A percentile compares a stretch with the other conserved stretches of the same genome.
phyloP scores from a whole-genome alignment of 2,797 vertebrate species.

The Anableps anableps region DNA sequence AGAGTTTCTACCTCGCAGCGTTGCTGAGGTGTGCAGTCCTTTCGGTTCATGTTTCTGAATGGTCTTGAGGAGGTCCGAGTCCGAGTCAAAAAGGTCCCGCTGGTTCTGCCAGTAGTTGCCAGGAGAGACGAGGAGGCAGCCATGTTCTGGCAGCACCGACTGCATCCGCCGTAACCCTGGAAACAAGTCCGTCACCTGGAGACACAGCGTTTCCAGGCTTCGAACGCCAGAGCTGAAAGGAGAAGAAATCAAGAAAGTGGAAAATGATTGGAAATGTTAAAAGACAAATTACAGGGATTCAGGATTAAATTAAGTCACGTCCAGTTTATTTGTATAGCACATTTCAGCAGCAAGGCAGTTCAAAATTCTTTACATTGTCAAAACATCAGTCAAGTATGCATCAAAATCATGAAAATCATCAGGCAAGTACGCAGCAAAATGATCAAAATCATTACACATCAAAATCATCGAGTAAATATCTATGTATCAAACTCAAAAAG shows the following conservation, averaged over 20 bases:
- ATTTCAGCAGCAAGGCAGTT: too few species aligned
- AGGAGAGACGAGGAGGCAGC: slow-evolving; percentile 93
- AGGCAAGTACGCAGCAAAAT: too few species aligned
- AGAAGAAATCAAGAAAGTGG: not conserved
- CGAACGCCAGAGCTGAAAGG: slow-evolving; percentile 76
- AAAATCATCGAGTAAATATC: too few species aligned
- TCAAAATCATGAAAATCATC: too few species aligned
- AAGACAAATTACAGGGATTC: not conserved
- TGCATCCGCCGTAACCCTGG: slow-evolving; percentile 90
- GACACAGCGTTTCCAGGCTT: slow-evolving; percentile 92
- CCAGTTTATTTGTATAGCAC: too few species aligned
- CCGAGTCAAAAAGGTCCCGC: slow-evolving; percentile 88
- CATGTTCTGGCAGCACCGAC: slow-evolving; percentile 91
- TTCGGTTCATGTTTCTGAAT: slow-evolving; percentile 98
- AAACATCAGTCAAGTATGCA: too few species aligned
- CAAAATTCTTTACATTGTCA: too few species aligned
- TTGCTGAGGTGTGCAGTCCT: slow-evolving; percentile 93
- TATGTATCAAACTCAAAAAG: too few species aligned
- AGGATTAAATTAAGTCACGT: not conserved
- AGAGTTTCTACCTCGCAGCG: slow-evolving; percentile 86
- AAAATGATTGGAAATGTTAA: not conserved
- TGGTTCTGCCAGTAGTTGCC: slow-evolving; percentile 99
- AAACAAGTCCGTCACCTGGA: slow-evolving; percentile 94
- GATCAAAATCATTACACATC: too few species aligned
- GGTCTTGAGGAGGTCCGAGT: slow-evolving; percentile 92